These are phyloP conservation scores for Aeoliscus strigatus DNA, from an alignment of 2,797 vertebrate species.

Conservation along the genomic window DNA sequence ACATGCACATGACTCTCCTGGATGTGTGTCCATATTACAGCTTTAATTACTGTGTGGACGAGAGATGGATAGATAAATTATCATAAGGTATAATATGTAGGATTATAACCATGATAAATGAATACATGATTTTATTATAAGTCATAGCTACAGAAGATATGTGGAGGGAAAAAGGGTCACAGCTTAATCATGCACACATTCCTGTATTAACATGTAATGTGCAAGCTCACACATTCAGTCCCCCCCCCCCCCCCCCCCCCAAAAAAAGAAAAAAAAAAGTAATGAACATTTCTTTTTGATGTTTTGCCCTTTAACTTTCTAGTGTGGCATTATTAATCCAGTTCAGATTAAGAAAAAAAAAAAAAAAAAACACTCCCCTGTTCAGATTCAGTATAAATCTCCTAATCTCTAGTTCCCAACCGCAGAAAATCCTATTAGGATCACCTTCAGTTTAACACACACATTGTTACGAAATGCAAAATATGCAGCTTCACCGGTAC, in stretches of 20 bases:
- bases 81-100: too few relatives aligned
- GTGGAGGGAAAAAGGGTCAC: neutral
- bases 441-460: conserved; percentile 79
- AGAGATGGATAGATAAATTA: too few relatives aligned
- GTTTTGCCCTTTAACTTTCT: conserved; percentile 62
- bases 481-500: conserved; percentile 70
- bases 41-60: too few relatives aligned
- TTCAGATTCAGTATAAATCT: conserved; percentile 74
- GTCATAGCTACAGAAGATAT: neutral
- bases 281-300: conserved; percentile 62
- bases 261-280: too few relatives aligned
- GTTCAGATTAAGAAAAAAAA: conserved; percentile 78
- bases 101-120: too few relatives aligned
- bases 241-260: too few relatives aligned
- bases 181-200: conserved; percentile 6
- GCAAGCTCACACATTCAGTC: conserved; percentile 55
- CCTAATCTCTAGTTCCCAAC: conserved; percentile 80
- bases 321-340: conserved; percentile 66
- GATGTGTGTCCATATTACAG: conserved; percentile 10
- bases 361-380: conserved; percentile 69
- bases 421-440: conserved; percentile 82
- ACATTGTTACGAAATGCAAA: conserved; percentile 80
- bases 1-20: neutral
- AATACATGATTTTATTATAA: too few relatives aligned
- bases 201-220: conserved; percentile 43